These are phyloP conservation scores for Stenichneumon culpator DNA, from an alignment of 2,888 invertebrate species.

Conservation along the genomic window DNA sequence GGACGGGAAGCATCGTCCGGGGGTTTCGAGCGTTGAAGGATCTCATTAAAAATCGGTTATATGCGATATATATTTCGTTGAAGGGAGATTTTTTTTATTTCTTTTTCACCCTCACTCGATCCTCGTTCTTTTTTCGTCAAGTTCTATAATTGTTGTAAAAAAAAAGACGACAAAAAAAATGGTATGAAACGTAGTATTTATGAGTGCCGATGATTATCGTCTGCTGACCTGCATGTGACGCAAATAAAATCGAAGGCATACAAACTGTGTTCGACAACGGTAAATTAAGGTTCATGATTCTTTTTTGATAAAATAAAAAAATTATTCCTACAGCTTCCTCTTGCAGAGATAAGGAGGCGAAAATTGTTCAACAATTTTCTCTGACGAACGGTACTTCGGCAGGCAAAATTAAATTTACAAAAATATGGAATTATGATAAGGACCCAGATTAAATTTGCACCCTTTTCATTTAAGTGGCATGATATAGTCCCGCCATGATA, in stretches of 20 bases:
- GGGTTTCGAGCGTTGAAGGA: not conserved
- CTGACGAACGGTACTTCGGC: too few species aligned
- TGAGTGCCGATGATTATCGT: constrained; percentile 22
- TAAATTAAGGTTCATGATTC: too few species aligned
- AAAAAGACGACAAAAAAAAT: not conserved
- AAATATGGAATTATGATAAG: too few species aligned
- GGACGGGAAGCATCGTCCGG: not conserved
- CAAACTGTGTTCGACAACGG: too few species aligned
- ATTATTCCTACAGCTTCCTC: too few species aligned
- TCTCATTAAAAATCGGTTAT: constrained; percentile 26
- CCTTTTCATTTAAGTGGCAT: not conserved
- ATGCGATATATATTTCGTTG: not conserved
- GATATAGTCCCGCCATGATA: not conserved
- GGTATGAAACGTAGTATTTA: not conserved
- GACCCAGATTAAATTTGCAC: not conserved
- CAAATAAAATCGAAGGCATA: too few species aligned
- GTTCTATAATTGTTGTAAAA: not conserved
- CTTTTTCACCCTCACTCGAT: not conserved
- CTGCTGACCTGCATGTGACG: not conserved
- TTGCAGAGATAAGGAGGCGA: too few species aligned
- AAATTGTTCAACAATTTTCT: too few species aligned
- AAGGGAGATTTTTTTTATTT: not conserved
- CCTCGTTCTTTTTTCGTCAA: not conserved
- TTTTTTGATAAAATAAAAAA: too few species aligned
- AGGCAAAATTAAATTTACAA: not conserved